Percentiles rank a stretch among this genome's conserved stretches.
Conservation (phyloP, 2,113 vertebrate genomes). For the Elgaria multicarinata region DNA sequence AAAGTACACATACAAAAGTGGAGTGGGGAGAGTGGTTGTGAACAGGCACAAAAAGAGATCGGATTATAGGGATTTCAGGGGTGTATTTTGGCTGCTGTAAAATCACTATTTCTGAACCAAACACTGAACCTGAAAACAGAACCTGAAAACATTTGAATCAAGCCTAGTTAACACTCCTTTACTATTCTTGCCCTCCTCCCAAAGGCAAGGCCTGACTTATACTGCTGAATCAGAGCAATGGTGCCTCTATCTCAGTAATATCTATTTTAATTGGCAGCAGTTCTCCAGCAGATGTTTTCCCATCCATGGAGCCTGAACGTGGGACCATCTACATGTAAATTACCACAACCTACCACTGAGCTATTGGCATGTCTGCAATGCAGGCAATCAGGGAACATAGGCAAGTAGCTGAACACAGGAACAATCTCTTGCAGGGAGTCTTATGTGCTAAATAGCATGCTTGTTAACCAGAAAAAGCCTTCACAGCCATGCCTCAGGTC, state of each 20-base stretch:
- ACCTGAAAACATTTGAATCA: neutral
- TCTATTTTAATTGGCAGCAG: neutral
- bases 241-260: no score
- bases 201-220: neutral
- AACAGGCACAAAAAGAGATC: neutral
- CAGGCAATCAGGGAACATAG: neutral
- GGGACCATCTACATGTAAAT: neutral
- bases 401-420: neutral
- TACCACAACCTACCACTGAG: neutral
- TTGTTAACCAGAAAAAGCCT: neutral
- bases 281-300: neutral
- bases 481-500: neutral
- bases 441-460: neutral
- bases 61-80: neutral
- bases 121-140: neutral
- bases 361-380: neutral
- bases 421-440: neutral
- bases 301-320: neutral
- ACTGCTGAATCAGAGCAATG: neutral
- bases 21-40: neutral
- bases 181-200: neutral
- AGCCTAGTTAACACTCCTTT: neutral
- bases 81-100: neutral
- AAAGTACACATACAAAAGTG: neutral
- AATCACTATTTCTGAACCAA: neutral